Percentiles rank a stretch among this genome's conserved stretches.
These are phyloP conservation scores for Caenorhabditis uteleia DNA, from an alignment of 2,888 invertebrate genomes.

Conservation along the genomic window DNA sequence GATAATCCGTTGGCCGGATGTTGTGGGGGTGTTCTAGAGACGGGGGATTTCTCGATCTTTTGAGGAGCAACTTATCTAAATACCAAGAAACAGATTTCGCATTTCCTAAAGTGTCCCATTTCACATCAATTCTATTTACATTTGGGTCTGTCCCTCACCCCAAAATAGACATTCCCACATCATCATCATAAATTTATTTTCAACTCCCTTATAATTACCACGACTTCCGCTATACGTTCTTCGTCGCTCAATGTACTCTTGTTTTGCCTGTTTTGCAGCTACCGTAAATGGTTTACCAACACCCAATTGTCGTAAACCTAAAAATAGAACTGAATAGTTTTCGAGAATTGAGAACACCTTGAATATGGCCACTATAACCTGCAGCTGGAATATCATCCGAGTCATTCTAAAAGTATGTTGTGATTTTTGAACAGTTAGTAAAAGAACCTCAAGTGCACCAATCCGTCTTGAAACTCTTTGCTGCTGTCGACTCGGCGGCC, in stretches of 20 bases:
- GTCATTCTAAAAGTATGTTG: conserved; percentile 20
- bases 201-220: conserved; percentile 32
- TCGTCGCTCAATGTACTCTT: conserved; percentile 51
- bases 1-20: too few relatives aligned
- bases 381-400: conserved; percentile 51
- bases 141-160: too few relatives aligned
- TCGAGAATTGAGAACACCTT: conserved; percentile 16
- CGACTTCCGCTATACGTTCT: conserved; percentile 38
- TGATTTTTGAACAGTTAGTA: neutral
- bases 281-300: conserved; percentile 55
- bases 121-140: too few relatives aligned
- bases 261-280: conserved; percentile 53
- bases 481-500: conserved; percentile 35
- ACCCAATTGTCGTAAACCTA: conserved; percentile 43
- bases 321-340: neutral
- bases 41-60: too few relatives aligned
- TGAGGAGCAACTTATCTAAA: too few relatives aligned
- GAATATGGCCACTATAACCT: conserved; percentile 57
- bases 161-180: too few relatives aligned
- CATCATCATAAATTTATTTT: too few relatives aligned
- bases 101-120: too few relatives aligned
- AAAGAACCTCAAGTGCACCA: conserved; percentile 26
- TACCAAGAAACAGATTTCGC: too few relatives aligned
- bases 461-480: conserved; percentile 28
- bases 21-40: too few relatives aligned